Percentiles rank a stretch among this genome's conserved stretches.
These are phyloP conservation scores for Dinoponera quadriceps DNA, from an alignment of 1,140 invertebrate genomes.

Conservation along the genomic window DNA sequence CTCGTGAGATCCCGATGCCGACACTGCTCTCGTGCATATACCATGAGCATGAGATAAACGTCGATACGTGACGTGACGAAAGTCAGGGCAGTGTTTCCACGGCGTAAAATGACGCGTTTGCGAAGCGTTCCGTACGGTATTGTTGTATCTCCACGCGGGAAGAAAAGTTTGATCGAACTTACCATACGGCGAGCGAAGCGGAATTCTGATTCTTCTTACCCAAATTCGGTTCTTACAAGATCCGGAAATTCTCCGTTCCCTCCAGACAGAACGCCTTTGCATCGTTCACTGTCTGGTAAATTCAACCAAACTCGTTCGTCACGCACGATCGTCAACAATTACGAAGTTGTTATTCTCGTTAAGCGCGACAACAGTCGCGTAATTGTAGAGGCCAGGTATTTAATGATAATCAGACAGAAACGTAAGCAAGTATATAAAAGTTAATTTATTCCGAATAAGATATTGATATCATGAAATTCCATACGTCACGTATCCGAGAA, in stretches of 20 bases:
- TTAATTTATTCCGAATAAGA: background rate
- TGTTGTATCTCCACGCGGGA: background rate
- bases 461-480: background rate
- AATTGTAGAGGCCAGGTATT: too few species aligned
- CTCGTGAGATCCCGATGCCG: constrained; percentile 68
- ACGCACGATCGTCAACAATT: too few species aligned
- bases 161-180: too few species aligned
- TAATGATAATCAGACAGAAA: background rate
- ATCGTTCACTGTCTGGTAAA: too few species aligned
- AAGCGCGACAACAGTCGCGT: too few species aligned
- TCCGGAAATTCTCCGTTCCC: too few species aligned
- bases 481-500: background rate
- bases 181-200: too few species aligned
- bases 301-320: too few species aligned
- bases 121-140: background rate
- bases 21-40: constrained; percentile 26
- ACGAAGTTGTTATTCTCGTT: too few species aligned
- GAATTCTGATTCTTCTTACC: too few species aligned
- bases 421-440: background rate
- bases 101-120: background rate
- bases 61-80: constrained; percentile 52
- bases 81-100: constrained; percentile 40
- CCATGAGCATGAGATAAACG: constrained; percentile 57
- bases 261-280: too few species aligned
- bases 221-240: too few species aligned